Evolutionary conservation across 2,113 vertebrate species (phyloP).

Genomic region (Lepus americanus): DNA sequence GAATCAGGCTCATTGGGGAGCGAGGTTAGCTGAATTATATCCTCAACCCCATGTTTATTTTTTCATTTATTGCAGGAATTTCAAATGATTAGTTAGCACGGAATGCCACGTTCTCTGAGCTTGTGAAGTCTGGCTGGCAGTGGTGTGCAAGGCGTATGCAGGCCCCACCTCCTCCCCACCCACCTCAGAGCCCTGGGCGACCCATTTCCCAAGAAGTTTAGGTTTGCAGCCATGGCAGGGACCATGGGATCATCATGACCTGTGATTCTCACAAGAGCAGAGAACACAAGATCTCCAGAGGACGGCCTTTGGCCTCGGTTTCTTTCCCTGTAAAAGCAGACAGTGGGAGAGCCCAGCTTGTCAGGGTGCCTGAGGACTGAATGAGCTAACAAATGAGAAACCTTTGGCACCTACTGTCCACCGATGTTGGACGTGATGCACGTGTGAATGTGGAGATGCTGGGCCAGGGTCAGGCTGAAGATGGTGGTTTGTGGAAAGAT

Average conservation of each 20-base stretch:
- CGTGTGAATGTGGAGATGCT: not conserved
- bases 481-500: not conserved
- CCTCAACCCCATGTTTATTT: conserved; percentile 77
- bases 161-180: not conserved
- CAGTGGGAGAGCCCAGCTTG: not conserved
- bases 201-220: not conserved
- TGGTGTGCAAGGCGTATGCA: not conserved
- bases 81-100: conserved; percentile 75
- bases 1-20: conserved; percentile 74
- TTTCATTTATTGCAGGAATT: conserved; percentile 79
- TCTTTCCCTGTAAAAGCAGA: not conserved
- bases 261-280: not conserved
- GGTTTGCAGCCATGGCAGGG: not conserved
- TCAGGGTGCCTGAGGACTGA: not conserved
- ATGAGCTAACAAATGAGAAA: not conserved
- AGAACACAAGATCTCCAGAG: not conserved
- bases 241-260: not conserved
- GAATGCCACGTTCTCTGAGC: conserved; percentile 59
- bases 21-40: conserved; percentile 77
- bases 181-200: not conserved
- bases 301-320: not conserved
- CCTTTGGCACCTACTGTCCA: not conserved
- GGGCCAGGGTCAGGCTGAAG: not conserved
- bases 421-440: not conserved
- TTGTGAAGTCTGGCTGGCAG: conserved; percentile 4